Conservation (phyloP, 2,113 vertebrate genomes). For the Mastomys natalensis region DNA sequence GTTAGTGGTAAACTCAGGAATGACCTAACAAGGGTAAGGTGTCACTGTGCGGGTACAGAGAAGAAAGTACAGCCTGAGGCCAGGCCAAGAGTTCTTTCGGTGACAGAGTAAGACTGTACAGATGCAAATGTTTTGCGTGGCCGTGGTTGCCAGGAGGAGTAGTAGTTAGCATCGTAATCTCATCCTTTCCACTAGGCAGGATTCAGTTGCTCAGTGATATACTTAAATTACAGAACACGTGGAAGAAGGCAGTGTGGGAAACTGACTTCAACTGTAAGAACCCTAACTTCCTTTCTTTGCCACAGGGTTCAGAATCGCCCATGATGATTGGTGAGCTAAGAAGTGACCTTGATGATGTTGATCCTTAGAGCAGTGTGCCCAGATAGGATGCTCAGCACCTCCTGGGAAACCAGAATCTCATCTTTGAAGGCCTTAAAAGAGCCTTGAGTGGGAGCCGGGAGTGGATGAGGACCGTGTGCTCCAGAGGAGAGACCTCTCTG, state of each 20-base stretch:
- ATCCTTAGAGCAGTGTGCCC: constrained; percentile 88
- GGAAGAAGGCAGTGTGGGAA: neutral
- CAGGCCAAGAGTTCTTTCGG: neutral
- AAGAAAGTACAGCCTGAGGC: neutral
- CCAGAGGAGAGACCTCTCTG: constrained; percentile 68
- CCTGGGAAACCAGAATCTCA: constrained; percentile 80
- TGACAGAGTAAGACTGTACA: neutral
- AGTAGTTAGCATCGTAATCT: neutral
- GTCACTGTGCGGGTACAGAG: fast-evolving
- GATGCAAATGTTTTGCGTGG: neutral
- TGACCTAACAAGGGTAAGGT: neutral
- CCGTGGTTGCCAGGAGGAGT: neutral
- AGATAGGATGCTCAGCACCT: constrained; percentile 69
- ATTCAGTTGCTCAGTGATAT: neutral
- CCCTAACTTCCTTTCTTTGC: constrained; percentile 46
- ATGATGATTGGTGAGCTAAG: constrained; percentile 98
- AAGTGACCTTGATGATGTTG: constrained; percentile 98
- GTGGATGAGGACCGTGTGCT: constrained; percentile 63
- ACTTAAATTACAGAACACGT: neutral
- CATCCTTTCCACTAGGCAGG: neutral
- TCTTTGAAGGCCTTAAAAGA: constrained; percentile 71
- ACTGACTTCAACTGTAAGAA: neutral
- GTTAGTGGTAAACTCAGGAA: neutral
- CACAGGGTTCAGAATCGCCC: constrained; percentile 96
- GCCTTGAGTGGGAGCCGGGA: constrained; percentile 72